Conservation (phyloP, 2,888 invertebrate species). For the Phaonia tiefii region DNA sequence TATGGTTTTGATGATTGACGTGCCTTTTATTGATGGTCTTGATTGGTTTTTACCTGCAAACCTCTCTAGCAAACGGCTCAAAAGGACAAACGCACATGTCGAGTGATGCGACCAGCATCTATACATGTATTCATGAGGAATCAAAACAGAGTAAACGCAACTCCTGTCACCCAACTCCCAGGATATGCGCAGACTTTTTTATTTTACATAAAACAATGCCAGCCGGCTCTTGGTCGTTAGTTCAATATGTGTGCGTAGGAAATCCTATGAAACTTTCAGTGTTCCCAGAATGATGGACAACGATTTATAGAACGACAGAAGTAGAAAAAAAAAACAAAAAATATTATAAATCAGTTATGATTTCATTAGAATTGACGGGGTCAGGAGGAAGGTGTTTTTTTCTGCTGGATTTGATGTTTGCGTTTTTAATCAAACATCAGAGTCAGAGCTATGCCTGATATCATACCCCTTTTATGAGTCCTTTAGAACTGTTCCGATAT, state of each 20-base stretch:
- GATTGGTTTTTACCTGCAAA: constrained; percentile 79
- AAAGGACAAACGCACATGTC: constrained; percentile 55
- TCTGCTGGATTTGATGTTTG: constrained; percentile 72
- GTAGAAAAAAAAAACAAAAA: constrained; percentile 15
- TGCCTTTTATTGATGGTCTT: constrained; percentile 80
- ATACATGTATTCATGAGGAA: constrained; percentile 54
- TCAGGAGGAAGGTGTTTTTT: constrained; percentile 21
- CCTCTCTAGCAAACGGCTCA: constrained; percentile 35
- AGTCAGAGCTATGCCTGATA: constrained; percentile 7
- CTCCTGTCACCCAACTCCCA: background rate
- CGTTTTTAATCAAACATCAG: constrained; percentile 76
- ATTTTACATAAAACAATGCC: constrained; percentile 50
- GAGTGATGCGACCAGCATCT: constrained; percentile 5
- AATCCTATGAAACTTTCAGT: constrained; percentile 27
- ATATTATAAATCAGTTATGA: constrained; percentile 73
- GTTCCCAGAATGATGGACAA: background rate
- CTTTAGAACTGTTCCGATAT: too few relatives aligned
- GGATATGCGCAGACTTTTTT: constrained; percentile 13
- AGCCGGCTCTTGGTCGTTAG: constrained; percentile 72
- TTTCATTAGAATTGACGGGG: constrained; percentile 74
- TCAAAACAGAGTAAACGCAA: constrained; percentile 25
- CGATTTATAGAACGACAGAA: constrained; percentile 2
- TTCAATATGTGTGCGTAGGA: constrained; percentile 73
- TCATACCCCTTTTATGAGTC: too few relatives aligned
- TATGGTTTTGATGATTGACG: constrained; percentile 77